Base-by-base conservation (phyloP, 2,888 invertebrate genomes). In the Operophtera brumata region DNA sequence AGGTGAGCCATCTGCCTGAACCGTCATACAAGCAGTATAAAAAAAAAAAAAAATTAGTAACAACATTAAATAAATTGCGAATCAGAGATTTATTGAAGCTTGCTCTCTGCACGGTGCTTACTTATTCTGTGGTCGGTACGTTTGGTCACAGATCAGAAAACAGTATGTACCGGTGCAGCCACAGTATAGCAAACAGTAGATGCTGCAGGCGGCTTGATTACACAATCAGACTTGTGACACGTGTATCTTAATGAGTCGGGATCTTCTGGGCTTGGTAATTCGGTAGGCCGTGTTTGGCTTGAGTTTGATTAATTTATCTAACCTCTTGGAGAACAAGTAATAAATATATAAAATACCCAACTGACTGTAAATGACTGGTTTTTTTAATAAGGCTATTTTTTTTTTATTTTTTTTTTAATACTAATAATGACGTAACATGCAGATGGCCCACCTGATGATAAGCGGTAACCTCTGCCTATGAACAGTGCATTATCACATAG, bases 151-250 rank as follows among this genome's bases (percentile, higher is more conserved):
- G 30, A 9, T 7, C 7, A 30, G 7, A 2, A 7, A 30, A 30
- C 30, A 30, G 30, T 30, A 9, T 7, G 30, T 30, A 30, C 8
- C 7, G 20, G 20, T 20, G 9, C 30, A 20, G 20, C 4, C 20
- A 20, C 39, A 20, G 13, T 6, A 14, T 37, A 14, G 14, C 13
- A 9, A 9, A n/a, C 37, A 14, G 14, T 37, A 14, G 3, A 10
- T 37, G 3, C 13, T 37, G 47, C 34, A 47, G 48, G 12, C 14
- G 20, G 30, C 39, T 47, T 47, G 47, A 47, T 40, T 47, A 40
- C 47, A 47, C 32, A 30, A 46, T 46, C 41, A 48, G 41, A 48
- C 34, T 25, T 41, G 40, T 11, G 39, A 41, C 48, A 48, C 34
- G 47, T 47, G 47, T 41, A 25, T 12, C 47, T 41, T 47, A 47